Conservation (phyloP, 2,113 vertebrate species). For the Xenopus laevis region DNA sequence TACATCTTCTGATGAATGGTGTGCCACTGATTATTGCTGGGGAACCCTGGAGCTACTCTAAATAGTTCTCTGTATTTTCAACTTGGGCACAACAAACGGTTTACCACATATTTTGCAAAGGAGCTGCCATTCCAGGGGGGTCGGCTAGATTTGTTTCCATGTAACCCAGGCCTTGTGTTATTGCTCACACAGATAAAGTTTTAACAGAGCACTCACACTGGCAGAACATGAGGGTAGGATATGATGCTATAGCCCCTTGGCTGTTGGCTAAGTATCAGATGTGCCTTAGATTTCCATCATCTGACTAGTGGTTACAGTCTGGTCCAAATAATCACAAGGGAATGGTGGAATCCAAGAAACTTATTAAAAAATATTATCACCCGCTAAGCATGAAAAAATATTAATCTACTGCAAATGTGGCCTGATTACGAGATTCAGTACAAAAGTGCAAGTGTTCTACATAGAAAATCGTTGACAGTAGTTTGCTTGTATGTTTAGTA, state of each 20-base stretch:
- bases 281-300: slow-evolving; percentile 22
- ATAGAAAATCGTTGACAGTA: too few relatives aligned
- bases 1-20: too few relatives aligned
- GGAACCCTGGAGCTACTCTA: too few relatives aligned
- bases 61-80: not conserved
- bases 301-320: slow-evolving; percentile 19
- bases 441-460: too few relatives aligned
- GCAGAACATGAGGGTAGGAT: slow-evolving; percentile 37
- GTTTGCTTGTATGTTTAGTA: not conserved
- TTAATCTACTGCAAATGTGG: too few relatives aligned
- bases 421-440: too few relatives aligned
- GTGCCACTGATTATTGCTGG: too few relatives aligned
- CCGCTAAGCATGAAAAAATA: not conserved
- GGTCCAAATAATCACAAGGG: slow-evolving; percentile 9
- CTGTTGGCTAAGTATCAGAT: slow-evolving; percentile 31
- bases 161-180: slow-evolving; percentile 21
- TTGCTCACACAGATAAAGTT: slow-evolving; percentile 22
- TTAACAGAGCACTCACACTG: slow-evolving; percentile 32
- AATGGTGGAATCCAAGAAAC: not conserved
- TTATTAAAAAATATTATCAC: not conserved
- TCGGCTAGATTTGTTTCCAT: slow-evolving; percentile 20
- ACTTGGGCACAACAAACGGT: not conserved
- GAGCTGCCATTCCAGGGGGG: slow-evolving; percentile 28
- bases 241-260: slow-evolving; percentile 36
- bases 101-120: slow-evolving; percentile 17